A percentile compares a stretch with the other conserved stretches of the same genome.
phyloP scores from a whole-genome alignment of 2,113 vertebrate species.

The Dipodomys stephensi region DNA sequence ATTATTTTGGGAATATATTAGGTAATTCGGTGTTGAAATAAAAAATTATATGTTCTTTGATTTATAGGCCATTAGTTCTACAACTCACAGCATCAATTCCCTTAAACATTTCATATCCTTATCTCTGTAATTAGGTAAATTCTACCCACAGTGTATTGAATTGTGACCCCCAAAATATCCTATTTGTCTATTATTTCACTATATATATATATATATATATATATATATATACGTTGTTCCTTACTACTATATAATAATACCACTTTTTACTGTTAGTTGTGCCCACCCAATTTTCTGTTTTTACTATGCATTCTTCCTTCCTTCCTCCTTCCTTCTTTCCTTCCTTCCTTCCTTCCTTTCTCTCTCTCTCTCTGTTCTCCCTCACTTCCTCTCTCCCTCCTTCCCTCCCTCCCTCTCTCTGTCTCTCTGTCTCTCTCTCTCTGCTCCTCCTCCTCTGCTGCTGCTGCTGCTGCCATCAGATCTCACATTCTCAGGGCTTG shows the following conservation, averaged over 20 bases:
- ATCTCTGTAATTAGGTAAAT: background rate
- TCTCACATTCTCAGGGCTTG: no score
- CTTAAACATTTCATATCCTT: background rate
- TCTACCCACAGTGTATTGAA: background rate
- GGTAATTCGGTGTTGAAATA: conserved; percentile 28
- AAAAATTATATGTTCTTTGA: conserved; percentile 6
- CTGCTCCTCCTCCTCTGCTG: no score
- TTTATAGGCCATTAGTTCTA: background rate
- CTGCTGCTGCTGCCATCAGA: no score
- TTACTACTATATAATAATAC: background rate
- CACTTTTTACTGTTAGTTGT: background rate
- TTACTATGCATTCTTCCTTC: no score
- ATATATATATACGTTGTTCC: background rate
- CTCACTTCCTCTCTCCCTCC: no score
- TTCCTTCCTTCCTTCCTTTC: no score
- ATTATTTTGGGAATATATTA: background rate
- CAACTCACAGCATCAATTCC: background rate
- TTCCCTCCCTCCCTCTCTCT: no score
- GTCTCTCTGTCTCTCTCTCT: no score
- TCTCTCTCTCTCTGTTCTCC: no score
- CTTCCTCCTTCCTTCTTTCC: no score
- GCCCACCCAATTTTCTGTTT: background rate
- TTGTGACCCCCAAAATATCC: background rate
- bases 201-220: background rate
- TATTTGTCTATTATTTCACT: background rate